Conservation (phyloP, 1,140 invertebrate genomes). For the Drosophila teissieri region DNA sequence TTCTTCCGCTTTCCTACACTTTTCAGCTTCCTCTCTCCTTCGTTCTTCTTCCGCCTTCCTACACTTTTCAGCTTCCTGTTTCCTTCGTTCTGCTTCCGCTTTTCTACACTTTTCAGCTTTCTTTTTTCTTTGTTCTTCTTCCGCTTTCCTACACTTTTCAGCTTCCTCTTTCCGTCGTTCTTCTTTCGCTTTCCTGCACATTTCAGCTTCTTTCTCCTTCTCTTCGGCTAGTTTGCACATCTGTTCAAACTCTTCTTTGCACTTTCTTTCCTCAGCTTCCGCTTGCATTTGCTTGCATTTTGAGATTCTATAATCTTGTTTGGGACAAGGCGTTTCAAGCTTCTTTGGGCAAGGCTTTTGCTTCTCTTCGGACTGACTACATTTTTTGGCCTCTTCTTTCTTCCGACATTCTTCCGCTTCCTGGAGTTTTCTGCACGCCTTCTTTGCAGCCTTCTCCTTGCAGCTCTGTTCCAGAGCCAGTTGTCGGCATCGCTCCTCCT, state of each 20-base stretch:
- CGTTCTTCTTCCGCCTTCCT: no score
- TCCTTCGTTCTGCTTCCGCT: background rate
- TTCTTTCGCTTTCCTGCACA: background rate
- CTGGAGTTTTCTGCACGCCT: conserved; percentile 6
- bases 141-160: background rate
- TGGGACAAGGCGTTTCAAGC: background rate
- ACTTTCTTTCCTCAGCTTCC: background rate
- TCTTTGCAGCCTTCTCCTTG: conserved; percentile 8
- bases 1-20: no score
- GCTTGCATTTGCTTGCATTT: background rate
- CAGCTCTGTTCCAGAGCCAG: conserved; percentile 7
- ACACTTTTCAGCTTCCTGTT: background rate
- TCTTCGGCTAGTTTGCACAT: background rate
- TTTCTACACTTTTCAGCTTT: background rate
- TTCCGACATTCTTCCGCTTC: background rate
- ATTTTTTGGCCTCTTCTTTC: background rate
- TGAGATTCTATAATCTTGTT: background rate
- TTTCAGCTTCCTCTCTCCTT: no score
- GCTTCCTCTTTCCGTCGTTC: background rate
- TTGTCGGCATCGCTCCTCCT: conserved; percentile 2
- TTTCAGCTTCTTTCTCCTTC: background rate
- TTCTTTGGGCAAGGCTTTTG: background rate
- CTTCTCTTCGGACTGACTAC: background rate
- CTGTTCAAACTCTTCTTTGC: background rate
- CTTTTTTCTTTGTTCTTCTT: background rate